Percentiles rank a stretch among this genome's conserved stretches.
These are phyloP conservation scores for Camponotus fellah DNA, from an alignment of 2,888 invertebrate genomes.

Conservation along the genomic window DNA sequence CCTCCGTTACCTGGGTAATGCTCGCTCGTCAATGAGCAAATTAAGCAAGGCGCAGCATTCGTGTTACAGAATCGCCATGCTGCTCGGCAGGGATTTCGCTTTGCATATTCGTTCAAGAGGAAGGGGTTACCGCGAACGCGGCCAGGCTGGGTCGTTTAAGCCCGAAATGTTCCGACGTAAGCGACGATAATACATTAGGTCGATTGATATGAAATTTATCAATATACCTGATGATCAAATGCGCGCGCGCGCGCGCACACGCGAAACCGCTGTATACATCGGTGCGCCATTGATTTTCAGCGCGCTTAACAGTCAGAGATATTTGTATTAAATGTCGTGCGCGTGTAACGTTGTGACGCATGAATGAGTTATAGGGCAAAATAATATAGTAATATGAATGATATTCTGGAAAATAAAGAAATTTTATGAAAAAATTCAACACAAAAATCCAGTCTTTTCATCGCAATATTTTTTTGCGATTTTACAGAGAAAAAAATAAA, in stretches of 20 bases:
- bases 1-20: slow-evolving; percentile 60
- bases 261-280: not conserved
- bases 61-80: slow-evolving; percentile 32
- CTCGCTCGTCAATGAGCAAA: slow-evolving; percentile 74
- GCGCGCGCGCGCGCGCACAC: not conserved
- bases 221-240: not conserved
- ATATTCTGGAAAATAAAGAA: slow-evolving; percentile 4
- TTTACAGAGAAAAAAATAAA: not conserved
- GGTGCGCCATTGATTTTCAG: not conserved
- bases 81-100: slow-evolving; percentile 33
- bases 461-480: not conserved
- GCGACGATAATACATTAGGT: slow-evolving; percentile 31
- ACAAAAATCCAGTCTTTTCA: slow-evolving; percentile 7
- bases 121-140: slow-evolving; percentile 20
- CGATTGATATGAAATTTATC: slow-evolving; percentile 22
- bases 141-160: slow-evolving; percentile 5
- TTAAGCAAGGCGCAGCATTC: slow-evolving; percentile 65
- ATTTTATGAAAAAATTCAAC: slow-evolving; percentile 15
- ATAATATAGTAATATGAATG: not conserved
- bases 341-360: not conserved
- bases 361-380: not conserved
- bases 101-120: slow-evolving; percentile 43
- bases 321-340: slow-evolving; percentile 23
- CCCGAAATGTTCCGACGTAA: slow-evolving; percentile 25
- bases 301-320: slow-evolving; percentile 22